phyloP scores from a whole-genome alignment of 1,140 invertebrate genomes.

The Ridgeia piscesae region DNA sequence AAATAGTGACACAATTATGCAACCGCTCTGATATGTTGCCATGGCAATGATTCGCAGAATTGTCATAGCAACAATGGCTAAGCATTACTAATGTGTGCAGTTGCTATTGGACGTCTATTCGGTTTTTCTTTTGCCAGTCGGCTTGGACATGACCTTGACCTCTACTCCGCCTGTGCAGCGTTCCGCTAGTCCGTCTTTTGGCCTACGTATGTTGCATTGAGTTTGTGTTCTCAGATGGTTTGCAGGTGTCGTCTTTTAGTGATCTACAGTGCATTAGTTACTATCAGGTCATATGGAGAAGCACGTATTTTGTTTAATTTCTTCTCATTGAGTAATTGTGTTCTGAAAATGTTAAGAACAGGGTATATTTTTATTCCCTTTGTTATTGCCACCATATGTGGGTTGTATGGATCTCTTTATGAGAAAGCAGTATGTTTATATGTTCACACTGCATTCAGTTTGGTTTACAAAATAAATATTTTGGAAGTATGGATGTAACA shows the following conservation, averaged over 20 bases:
- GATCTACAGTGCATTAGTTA: background rate
- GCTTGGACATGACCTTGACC: constrained; percentile 13
- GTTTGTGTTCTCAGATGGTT: background rate
- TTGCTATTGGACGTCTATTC: background rate
- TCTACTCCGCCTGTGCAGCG: background rate
- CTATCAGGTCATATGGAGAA: background rate
- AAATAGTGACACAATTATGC: background rate
- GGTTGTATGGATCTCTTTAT: no score
- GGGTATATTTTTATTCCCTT: no score
- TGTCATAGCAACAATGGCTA: background rate
- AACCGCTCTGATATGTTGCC: background rate
- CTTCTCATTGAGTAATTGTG: background rate
- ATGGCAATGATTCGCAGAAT: background rate
- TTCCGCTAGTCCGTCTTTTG: constrained; percentile 6
- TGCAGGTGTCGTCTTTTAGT: background rate
- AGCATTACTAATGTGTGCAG: background rate
- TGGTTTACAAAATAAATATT: background rate
- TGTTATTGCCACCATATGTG: no score
- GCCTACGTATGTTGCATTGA: background rate
- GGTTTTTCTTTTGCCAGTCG: background rate
- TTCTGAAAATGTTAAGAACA: background rate
- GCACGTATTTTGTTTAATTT: background rate
- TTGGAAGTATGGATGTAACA: background rate
- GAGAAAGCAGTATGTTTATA: background rate
- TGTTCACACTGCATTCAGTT: no score